Evolutionary conservation across 2,888 invertebrate genomes (phyloP).

Genomic region (Erynnis tages): DNA sequence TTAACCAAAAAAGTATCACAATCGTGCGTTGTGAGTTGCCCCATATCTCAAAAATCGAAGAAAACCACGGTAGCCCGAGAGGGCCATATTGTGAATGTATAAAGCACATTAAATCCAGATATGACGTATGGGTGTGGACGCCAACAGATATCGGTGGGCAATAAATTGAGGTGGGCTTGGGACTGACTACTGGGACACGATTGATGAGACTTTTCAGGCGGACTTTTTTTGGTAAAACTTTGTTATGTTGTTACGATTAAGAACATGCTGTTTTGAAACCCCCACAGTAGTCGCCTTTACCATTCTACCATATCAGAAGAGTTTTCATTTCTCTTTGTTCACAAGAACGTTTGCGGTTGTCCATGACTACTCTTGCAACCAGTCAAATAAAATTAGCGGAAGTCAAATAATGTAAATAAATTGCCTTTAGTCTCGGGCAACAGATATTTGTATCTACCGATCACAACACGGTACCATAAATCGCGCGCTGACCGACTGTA

Average conservation of each 20-base stretch:
- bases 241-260: too few relatives aligned
- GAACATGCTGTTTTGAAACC: too few relatives aligned
- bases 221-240: not conserved
- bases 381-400: too few relatives aligned
- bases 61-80: conserved; percentile 12
- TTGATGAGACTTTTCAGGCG: not conserved
- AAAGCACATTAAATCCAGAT: conserved; percentile 25
- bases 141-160: conserved; percentile 13
- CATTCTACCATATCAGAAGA: too few relatives aligned
- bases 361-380: too few relatives aligned
- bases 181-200: not conserved
- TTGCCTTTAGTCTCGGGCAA: too few relatives aligned
- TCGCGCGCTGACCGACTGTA: conserved; percentile 12
- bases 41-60: not conserved
- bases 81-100: conserved; percentile 25
- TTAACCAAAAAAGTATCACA: too few relatives aligned
- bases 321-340: too few relatives aligned
- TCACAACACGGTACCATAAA: conserved; percentile 22
- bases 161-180: conserved; percentile 17
- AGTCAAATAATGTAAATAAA: too few relatives aligned
- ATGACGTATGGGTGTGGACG: conserved; percentile 19
- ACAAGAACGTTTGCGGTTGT: too few relatives aligned
- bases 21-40: too few relatives aligned
- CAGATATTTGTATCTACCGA: conserved; percentile 14
- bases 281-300: too few relatives aligned